Conservation (phyloP, 2,888 invertebrate species). For the Euzophera pinguis region DNA sequence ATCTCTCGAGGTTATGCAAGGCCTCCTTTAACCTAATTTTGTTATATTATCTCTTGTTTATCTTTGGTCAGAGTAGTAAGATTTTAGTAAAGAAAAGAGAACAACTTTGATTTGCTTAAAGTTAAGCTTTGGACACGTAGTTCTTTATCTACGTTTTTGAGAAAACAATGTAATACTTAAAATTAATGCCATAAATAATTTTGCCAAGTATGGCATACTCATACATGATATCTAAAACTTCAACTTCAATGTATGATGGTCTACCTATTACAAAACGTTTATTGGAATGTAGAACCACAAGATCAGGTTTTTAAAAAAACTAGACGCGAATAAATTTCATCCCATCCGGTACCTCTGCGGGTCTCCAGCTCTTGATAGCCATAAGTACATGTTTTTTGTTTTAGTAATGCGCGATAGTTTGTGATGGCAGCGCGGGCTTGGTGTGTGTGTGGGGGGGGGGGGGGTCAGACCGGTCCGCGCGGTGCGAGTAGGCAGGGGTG, state of each 20-base stretch:
- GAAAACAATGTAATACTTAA: no score
- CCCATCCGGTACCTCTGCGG: slow-evolving; percentile 75
- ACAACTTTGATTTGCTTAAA: no score
- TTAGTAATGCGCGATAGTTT: slow-evolving; percentile 75
- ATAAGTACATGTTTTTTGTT: slow-evolving; percentile 76
- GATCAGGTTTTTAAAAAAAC: slow-evolving; percentile 60
- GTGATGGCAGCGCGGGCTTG: slow-evolving; percentile 64
- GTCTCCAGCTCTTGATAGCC: slow-evolving; percentile 71
- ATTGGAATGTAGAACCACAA: slow-evolving; percentile 66
- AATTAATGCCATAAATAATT: no score
- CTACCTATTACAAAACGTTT: slow-evolving; percentile 48
- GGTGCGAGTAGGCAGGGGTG: slow-evolving; percentile 35
- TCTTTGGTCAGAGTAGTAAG: no score
- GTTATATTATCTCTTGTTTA: no score
- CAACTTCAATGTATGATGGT: slow-evolving; percentile 21
- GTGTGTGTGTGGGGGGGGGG: slow-evolving; percentile 41
- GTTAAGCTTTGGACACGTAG: no score
- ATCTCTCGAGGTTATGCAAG: no score
- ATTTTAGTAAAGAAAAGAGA: no score
- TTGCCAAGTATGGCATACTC: slow-evolving; percentile 18
- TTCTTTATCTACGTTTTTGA: no score
- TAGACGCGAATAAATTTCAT: slow-evolving; percentile 76
- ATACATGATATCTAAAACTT: slow-evolving; percentile 18
- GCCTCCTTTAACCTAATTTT: no score
- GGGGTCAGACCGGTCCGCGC: slow-evolving; percentile 60